Evolutionary conservation across 64 coral and sea anemone genomes (phyloP), one percentile per base, ranked within the genome.

Genomic region (Trachythela sp.): DNA sequence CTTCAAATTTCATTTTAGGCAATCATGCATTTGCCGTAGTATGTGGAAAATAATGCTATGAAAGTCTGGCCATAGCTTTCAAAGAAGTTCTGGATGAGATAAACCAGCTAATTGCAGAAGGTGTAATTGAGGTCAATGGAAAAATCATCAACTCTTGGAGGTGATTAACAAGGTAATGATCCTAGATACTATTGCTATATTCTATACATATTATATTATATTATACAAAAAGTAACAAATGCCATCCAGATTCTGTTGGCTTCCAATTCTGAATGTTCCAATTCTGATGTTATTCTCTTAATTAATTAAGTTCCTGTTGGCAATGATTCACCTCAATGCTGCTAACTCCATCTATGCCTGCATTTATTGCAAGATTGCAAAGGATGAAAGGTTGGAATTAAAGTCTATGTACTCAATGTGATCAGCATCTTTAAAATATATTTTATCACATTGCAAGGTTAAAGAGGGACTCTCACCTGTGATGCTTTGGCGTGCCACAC

Each of bases 51-150:
- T n/a, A 80, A 8, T 80, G 75, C 33, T 80, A 80, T 20, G 10
- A 80, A 36, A 80, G 75, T 39, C 8, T 80, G 15, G 8, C 75
- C 32, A 36, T 0, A 36, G 31, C 75, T 17, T 80, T 80, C 75
- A 80, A 80, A 39, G 75, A 80, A 80, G 27, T 80, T 80, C 33
- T 80, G 26, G 75, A 80, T 6, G 75, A 80, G 30, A 80, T 80
- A 29, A 80, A 80, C 75, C 3, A 30, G 33, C 37, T 80, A 35
- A 80, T 80, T 34, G 37, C 9, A 36, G 11, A 80, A 80, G 3
- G 32, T 8, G 17, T 9, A 37, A 80, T 80, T 80, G 75, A 80
- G 33, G 30, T 36, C 13, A 29, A 80, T 80, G 75, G 75, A 34
- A 35, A 80, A 80, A 80, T 18, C 26, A 80, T 80, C 30, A n/a